A percentile compares a stretch with the other conserved stretches of the same genome.
These are phyloP conservation scores for Megamerina dolium DNA, from an alignment of 2,888 invertebrate genomes.

Conservation along the genomic window DNA sequence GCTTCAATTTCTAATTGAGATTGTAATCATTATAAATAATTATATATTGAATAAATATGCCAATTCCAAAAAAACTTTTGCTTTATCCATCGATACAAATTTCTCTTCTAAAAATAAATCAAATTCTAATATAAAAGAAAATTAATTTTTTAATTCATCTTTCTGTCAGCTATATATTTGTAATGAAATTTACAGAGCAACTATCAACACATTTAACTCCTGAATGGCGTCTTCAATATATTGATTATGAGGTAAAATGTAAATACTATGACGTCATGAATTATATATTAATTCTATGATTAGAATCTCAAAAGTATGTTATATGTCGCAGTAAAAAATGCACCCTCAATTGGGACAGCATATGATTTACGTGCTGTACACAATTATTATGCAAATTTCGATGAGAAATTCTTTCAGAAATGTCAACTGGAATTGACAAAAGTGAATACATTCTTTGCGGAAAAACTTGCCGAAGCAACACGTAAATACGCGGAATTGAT, in stretches of 20 bases:
- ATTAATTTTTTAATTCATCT: no score
- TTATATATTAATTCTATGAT: background rate
- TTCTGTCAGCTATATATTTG: no score
- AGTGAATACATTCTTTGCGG: conserved; percentile 92
- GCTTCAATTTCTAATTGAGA: no score
- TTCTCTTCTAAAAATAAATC: no score
- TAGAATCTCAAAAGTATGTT: conserved; percentile 82
- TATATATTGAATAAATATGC: no score
- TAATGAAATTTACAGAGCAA: conserved; percentile 19
- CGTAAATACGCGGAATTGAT: conserved; percentile 72
- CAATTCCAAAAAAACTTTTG: no score
- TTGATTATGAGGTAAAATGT: conserved; percentile 68
- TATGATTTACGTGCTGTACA: conserved; percentile 1
- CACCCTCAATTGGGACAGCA: conserved; percentile 52
- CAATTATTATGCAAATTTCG: conserved; percentile 75
- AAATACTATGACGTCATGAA: no score
- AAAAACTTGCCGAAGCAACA: conserved; percentile 93
- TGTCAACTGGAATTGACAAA: conserved; percentile 89
- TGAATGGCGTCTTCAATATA: conserved; percentile 98
- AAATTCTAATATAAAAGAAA: no score
- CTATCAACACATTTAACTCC: conserved; percentile 94
- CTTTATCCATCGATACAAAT: no score
- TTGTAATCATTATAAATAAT: no score
- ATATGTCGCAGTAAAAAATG: conserved; percentile 77
- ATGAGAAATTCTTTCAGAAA: conserved; percentile 87